Conservation (phyloP, 2,797 vertebrate species). For the Melopsittacus undulatus region DNA sequence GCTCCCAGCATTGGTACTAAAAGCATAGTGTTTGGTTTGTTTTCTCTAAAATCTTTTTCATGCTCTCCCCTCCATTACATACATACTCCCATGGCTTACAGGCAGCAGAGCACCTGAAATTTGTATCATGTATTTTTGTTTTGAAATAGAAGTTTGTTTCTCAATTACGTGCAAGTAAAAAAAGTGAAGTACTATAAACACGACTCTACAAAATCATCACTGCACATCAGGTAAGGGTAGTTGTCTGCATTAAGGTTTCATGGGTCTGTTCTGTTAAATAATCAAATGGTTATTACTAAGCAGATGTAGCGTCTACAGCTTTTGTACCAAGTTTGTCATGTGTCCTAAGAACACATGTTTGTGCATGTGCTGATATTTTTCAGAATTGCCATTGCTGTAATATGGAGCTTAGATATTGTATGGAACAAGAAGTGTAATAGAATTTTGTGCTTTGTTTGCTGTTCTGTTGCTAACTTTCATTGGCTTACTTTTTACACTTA, state of each 20-base stretch:
- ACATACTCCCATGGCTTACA: not conserved
- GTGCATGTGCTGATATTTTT: not conserved
- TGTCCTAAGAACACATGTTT: not conserved
- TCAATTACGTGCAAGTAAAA: not conserved
- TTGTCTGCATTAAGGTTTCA: not conserved
- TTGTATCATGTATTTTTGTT: not conserved
- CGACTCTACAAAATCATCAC: accelerated
- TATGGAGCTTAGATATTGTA: not conserved
- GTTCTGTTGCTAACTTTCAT: not conserved
- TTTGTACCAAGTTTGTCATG: not conserved
- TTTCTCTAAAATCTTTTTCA: not conserved
- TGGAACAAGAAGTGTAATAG: not conserved
- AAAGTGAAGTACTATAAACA: not conserved
- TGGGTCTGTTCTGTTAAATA: not conserved
- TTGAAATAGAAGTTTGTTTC: not conserved
- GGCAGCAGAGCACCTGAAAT: not conserved
- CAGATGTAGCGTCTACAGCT: not conserved
- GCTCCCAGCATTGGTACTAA: not conserved
- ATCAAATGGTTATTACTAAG: not conserved
- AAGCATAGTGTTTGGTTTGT: not conserved
- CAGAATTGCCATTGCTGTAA: not conserved
- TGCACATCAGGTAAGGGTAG: not conserved
- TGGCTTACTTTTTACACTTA: not conserved
- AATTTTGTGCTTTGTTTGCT: not conserved
- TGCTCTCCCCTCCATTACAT: not conserved